A percentile compares a stretch with the other conserved stretches of the same genome.
These are phyloP conservation scores for Oasisia sp. DNA, from an alignment of 2,888 invertebrate species.

Conservation along the genomic window DNA sequence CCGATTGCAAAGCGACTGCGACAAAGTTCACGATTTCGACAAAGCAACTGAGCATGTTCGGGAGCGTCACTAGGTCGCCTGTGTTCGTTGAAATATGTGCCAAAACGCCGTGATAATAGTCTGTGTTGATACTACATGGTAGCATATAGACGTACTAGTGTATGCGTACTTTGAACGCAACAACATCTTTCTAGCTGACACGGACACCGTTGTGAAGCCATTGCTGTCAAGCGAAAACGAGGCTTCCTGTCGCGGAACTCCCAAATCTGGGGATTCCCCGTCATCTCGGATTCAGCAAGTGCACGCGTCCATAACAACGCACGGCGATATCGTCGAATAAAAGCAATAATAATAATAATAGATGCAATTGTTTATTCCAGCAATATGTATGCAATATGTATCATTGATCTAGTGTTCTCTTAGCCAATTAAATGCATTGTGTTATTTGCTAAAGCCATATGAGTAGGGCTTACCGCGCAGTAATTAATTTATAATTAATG, in stretches of 20 bases:
- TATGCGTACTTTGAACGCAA: not conserved
- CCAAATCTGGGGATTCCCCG: not conserved
- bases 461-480: too few relatives aligned
- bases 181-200: not conserved
- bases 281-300: too few relatives aligned
- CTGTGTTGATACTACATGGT: not conserved
- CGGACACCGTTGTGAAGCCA: not conserved
- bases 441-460: not conserved
- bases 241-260: not conserved
- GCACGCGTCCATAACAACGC: not conserved
- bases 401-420: not conserved
- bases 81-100: not conserved
- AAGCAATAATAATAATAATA: not conserved
- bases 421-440: not conserved
- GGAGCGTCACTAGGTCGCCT: not conserved
- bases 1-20: not conserved
- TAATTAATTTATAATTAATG: too few relatives aligned
- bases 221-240: constrained; percentile 10
- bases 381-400: not conserved
- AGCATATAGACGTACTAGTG: not conserved
- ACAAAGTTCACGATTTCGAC: not conserved
- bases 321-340: not conserved
- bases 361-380: not conserved
- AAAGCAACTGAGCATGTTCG: not conserved
- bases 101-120: not conserved